These are phyloP conservation scores for Zaprionus africanus DNA, from an alignment of 1,140 invertebrate species.

Conservation along the genomic window DNA sequence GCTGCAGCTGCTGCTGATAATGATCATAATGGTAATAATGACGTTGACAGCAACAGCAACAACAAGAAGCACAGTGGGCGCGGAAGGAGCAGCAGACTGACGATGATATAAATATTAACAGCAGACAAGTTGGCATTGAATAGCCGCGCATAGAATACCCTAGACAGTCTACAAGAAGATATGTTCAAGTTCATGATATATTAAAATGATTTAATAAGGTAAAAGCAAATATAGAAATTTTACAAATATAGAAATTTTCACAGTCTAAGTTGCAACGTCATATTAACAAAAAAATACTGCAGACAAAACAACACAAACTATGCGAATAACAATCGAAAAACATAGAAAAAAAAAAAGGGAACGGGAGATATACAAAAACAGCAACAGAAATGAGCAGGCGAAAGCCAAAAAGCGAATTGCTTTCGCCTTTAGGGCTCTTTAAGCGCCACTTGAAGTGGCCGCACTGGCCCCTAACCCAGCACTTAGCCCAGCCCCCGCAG, in stretches of 20 bases:
- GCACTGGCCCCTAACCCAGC: neutral
- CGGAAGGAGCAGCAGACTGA: conserved; percentile 27
- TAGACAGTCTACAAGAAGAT: neutral
- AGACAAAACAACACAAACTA: neutral
- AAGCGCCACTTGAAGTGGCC: conserved; percentile 50
- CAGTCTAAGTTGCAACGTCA: too few relatives aligned
- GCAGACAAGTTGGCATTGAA: conserved; percentile 12
- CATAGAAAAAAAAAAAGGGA: neutral
- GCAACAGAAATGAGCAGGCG: conserved; percentile 33
- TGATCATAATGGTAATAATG: conserved; percentile 46
- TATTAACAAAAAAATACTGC: neutral
- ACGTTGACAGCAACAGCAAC: conserved; percentile 56
- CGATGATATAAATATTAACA: conserved; percentile 76
- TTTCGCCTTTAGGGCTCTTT: conserved; percentile 62
- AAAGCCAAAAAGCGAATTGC: conserved; percentile 70
- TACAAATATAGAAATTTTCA: too few relatives aligned
- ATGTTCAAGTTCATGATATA: neutral
- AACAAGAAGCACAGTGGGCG: neutral
- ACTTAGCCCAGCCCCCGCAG: neutral
- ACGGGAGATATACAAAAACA: neutral
- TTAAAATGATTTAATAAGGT: neutral
- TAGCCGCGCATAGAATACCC: neutral
- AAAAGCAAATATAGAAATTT: too few relatives aligned
- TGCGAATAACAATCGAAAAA: neutral
- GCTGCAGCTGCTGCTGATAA: conserved; percentile 10